phyloP scores from a whole-genome alignment of 1,140 invertebrate genomes.

The Meloidogyne floridensis region DNA sequence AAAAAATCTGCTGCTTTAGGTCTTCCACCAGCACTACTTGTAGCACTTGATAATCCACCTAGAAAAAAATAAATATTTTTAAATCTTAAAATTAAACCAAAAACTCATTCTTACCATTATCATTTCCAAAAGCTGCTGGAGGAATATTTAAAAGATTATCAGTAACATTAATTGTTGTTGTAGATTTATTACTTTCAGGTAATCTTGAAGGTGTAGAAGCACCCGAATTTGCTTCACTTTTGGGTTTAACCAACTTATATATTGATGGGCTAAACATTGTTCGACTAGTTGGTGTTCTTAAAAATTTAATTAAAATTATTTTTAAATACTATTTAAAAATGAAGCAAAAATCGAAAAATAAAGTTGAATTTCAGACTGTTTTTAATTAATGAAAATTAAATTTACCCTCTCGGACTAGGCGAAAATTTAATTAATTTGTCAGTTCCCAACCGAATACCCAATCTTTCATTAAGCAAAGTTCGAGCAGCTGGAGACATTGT shows the following conservation, averaged over 20 bases:
- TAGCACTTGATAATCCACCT: background rate
- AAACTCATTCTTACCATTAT: background rate
- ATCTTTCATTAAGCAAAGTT: conserved; percentile 75
- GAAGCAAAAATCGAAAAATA: background rate
- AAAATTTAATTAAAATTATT: conserved; percentile 28
- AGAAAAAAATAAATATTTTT: background rate
- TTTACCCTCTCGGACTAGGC: conserved; percentile 25
- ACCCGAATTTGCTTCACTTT: conserved; percentile 34
- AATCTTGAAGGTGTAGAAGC: conserved; percentile 4
- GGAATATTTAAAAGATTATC: conserved; percentile 40
- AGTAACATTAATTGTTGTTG: conserved; percentile 21
- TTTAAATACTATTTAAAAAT: background rate
- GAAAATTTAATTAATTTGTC: conserved; percentile 30
- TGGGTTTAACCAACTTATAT: conserved; percentile 40
- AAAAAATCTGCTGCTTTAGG: conserved; percentile 35
- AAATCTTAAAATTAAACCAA: background rate
- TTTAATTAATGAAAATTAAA: too few species aligned
- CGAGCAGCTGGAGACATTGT: conserved; percentile 92
- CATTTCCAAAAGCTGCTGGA: conserved; percentile 15
- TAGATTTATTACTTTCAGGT: background rate
- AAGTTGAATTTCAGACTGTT: too few species aligned
- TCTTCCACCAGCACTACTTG: background rate
- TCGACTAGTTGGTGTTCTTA: conserved; percentile 23
- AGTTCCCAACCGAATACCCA: conserved; percentile 53
- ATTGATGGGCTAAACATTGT: conserved; percentile 38